These are phyloP conservation scores for Mesembrinibis cayennensis DNA, from an alignment of 2,113 vertebrate species.

Conservation along the genomic window DNA sequence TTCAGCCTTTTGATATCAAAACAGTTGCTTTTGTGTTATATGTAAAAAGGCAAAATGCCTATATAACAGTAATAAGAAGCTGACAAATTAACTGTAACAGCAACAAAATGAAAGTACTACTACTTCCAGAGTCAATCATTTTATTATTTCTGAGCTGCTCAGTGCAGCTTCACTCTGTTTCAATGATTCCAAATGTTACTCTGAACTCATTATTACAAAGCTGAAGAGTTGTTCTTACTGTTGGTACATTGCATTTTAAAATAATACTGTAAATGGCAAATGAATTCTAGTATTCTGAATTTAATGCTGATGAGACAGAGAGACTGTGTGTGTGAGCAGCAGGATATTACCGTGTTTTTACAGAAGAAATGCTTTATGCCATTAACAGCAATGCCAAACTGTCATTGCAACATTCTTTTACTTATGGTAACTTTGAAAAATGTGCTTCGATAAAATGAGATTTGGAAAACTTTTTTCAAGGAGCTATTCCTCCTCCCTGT, in stretches of 20 bases:
- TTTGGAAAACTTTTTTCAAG: background rate
- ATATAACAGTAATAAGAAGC: background rate
- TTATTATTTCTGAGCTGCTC: background rate
- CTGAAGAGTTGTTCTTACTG: background rate
- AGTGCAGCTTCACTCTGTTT: background rate
- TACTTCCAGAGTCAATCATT: background rate
- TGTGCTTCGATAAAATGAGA: background rate
- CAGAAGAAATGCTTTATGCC: background rate
- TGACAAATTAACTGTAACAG: background rate
- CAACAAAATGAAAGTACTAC: background rate
- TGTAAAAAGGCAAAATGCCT: constrained; percentile 28
- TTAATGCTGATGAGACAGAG: background rate
- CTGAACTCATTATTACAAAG: background rate
- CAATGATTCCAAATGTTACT: background rate
- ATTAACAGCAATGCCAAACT: background rate
- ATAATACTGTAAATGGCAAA: background rate
- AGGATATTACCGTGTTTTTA: background rate
- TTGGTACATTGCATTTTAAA: background rate
- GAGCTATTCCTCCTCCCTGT: background rate
- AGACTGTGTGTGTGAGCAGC: background rate
- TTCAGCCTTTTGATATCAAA: constrained; percentile 19
- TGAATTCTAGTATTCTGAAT: background rate
- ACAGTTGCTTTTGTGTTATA: background rate
- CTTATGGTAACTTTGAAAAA: background rate
- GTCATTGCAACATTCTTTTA: background rate